A percentile compares a stretch with the other conserved stretches of the same genome.
Conservation (phyloP, 2,888 invertebrate species). For the Selenia dentaria region DNA sequence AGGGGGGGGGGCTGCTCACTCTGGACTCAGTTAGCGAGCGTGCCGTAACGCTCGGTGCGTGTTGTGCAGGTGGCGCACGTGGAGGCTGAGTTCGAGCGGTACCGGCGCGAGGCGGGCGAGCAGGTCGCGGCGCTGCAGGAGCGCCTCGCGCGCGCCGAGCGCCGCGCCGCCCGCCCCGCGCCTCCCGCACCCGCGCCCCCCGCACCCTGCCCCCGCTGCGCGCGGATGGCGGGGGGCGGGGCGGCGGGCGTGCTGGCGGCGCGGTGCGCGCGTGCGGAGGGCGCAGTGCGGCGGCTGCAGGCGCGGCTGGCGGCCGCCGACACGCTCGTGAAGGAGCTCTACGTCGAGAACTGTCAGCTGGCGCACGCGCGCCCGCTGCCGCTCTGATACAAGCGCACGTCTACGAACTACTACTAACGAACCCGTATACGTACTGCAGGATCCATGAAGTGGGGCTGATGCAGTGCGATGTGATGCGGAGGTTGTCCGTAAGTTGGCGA, state of each 20-base stretch:
- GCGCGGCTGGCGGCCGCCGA: slow-evolving; percentile 90
- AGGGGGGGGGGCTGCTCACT: too few species aligned
- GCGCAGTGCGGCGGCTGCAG: slow-evolving; percentile 68
- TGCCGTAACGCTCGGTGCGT: too few species aligned
- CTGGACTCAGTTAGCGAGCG: too few species aligned
- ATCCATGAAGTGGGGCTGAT: too few species aligned
- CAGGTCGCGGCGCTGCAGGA: slow-evolving; percentile 69
- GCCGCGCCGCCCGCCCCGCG: slow-evolving; percentile 21
- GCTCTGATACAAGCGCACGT: background rate
- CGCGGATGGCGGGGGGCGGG: slow-evolving; percentile 17
- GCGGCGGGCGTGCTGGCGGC: slow-evolving; percentile 50
- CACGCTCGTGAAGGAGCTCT: slow-evolving; percentile 91
- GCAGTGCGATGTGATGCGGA: too few species aligned
- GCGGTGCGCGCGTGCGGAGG: slow-evolving; percentile 74
- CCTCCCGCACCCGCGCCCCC: slow-evolving; percentile 26
- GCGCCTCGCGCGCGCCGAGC: slow-evolving; percentile 28
- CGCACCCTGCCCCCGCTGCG: too few species aligned
- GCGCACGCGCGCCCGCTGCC: slow-evolving; percentile 37
- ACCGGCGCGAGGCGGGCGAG: slow-evolving; percentile 50
- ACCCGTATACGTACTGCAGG: too few species aligned
- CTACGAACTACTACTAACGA: too few species aligned
- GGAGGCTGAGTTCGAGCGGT: slow-evolving; percentile 72
- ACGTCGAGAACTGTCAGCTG: slow-evolving; percentile 93
- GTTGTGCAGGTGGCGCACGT: slow-evolving; percentile 81
- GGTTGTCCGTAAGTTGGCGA: too few species aligned